Percentiles rank a stretch among this genome's conserved stretches.
These are phyloP conservation scores for Drosophila pectinifera DNA, from an alignment of 1,140 invertebrate genomes.

Conservation along the genomic window DNA sequence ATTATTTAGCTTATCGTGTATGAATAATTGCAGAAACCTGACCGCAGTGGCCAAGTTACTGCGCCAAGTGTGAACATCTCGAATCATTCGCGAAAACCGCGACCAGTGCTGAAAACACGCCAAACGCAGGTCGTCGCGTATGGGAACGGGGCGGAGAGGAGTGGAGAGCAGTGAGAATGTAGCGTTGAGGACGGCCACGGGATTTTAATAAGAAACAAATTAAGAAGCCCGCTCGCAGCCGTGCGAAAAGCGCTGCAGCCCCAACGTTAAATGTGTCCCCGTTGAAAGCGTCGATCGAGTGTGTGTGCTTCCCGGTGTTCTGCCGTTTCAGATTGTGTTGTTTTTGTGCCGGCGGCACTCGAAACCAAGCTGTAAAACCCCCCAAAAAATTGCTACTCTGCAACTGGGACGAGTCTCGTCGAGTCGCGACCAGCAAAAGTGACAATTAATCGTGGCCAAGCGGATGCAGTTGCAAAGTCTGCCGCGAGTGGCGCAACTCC, in stretches of 20 bases:
- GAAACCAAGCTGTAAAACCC: slow-evolving; percentile 36
- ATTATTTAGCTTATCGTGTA: background rate
- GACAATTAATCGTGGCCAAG: slow-evolving; percentile 50
- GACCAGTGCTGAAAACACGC: slow-evolving; percentile 61
- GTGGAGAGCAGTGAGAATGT: slow-evolving; percentile 69
- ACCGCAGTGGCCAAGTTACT: background rate
- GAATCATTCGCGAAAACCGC: slow-evolving; percentile 44
- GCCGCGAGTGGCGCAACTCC: slow-evolving; percentile 3
- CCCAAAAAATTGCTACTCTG: slow-evolving; percentile 33
- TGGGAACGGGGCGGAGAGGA: slow-evolving; percentile 39
- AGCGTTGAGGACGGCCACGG: slow-evolving; percentile 72
- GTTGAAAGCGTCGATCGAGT: slow-evolving; percentile 6
- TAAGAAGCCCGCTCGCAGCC: slow-evolving; percentile 46
- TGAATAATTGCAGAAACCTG: background rate
- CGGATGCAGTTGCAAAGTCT: slow-evolving; percentile 31
- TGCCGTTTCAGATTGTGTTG: slow-evolving; percentile 38
- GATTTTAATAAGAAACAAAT: slow-evolving; percentile 72
- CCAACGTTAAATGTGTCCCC: slow-evolving; percentile 38
- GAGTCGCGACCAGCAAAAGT: slow-evolving; percentile 42
- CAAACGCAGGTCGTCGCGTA: slow-evolving; percentile 48
- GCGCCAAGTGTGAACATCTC: slow-evolving; percentile 37
- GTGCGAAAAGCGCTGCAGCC: slow-evolving; percentile 33
- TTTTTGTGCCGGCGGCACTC: slow-evolving; percentile 68
- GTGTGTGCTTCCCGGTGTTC: slow-evolving; percentile 17
- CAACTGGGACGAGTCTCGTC: slow-evolving; percentile 9